A percentile compares a stretch with the other conserved stretches of the same genome.
phyloP scores from a whole-genome alignment of 2,113 vertebrate species.

The Lepidothrix coronata region DNA sequence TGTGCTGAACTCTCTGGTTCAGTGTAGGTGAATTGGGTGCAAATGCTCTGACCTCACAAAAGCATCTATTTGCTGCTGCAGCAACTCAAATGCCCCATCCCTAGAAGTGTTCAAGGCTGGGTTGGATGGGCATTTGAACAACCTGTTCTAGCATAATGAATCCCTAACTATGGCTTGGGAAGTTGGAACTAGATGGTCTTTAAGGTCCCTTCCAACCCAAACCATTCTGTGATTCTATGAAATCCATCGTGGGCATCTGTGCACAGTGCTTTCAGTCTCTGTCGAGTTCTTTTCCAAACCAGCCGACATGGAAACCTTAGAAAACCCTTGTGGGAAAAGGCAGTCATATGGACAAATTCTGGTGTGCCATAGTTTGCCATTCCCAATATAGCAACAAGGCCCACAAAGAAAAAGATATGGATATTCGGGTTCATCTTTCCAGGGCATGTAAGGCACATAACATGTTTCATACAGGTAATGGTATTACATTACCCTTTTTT shows the following conservation, averaged over 20 bases:
- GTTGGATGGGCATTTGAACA: neutral
- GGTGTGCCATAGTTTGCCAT: neutral
- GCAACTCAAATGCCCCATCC: neutral
- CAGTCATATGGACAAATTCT: neutral
- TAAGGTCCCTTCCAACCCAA: neutral
- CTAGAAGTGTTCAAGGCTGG: neutral
- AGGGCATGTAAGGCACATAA: fast-evolving
- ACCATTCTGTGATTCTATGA: neutral
- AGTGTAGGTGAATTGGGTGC: neutral
- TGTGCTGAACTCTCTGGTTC: neutral
- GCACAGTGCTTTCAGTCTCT: neutral
- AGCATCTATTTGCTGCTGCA: neutral
- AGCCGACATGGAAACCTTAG: neutral
- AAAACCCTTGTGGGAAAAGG: neutral
- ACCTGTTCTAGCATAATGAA: neutral
- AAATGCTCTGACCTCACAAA: neutral
- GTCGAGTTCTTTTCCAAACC: neutral
- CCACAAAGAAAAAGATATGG: neutral
- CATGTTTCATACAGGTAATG: neutral
- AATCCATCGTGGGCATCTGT: neutral
- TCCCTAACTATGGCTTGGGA: neutral
- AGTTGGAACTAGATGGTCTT: neutral
- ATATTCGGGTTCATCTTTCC: neutral
- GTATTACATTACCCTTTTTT: neutral
- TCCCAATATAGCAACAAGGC: neutral